Conservation (phyloP, 2,113 vertebrate species). For the Stomatorhinus ivindoensis region DNA sequence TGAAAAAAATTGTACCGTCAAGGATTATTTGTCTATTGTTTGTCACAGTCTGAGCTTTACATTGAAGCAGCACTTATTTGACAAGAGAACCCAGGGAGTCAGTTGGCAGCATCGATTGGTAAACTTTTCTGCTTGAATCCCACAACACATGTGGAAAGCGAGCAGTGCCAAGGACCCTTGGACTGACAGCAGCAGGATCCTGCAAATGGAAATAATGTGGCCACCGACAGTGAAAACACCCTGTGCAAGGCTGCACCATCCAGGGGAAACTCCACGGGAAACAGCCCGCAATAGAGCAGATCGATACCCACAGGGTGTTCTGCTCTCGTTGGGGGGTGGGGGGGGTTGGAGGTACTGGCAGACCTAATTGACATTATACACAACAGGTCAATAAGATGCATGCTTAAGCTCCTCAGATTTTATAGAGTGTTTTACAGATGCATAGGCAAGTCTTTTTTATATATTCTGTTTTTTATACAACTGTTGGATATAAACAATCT, state of each 20-base stretch:
- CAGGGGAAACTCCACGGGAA: constrained; percentile 41
- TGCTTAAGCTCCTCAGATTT: constrained; percentile 44
- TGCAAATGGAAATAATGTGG: constrained; percentile 35
- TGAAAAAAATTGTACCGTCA: background rate
- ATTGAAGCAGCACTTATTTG: background rate
- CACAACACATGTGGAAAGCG: background rate
- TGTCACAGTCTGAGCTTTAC: background rate
- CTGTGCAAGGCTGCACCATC: constrained; percentile 33
- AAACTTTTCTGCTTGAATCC: constrained; percentile 12
- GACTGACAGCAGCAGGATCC: constrained; percentile 35
- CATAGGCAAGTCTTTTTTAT: background rate
- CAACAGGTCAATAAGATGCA: constrained; percentile 50
- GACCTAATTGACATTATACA: constrained; percentile 29
- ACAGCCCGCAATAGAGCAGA: constrained; percentile 41
- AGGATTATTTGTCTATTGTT: background rate
- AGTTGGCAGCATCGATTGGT: constrained; percentile 13
- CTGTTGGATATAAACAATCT: background rate
- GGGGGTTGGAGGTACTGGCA: background rate
- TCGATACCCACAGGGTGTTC: constrained; percentile 56
- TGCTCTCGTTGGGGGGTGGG: constrained; percentile 30
- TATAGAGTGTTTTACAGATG: constrained; percentile 31
- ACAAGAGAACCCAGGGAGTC: constrained; percentile 12
- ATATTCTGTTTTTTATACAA: background rate
- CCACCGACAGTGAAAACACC: constrained; percentile 42
- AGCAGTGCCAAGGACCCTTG: constrained; percentile 29